These are phyloP conservation scores for Amphimallon solstitiale DNA, from an alignment of 2,888 invertebrate species.

Conservation along the genomic window DNA sequence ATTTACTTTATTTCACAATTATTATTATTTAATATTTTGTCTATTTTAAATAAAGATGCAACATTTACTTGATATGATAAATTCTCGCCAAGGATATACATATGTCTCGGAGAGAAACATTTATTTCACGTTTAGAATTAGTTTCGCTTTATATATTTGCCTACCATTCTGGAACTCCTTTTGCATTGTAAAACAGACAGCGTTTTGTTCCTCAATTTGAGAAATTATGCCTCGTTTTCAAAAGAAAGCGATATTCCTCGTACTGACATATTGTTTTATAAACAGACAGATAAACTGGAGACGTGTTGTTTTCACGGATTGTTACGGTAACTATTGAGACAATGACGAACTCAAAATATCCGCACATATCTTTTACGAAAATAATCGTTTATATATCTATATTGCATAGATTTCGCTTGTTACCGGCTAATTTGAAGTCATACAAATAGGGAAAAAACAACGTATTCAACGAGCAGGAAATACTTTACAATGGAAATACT, in stretches of 20 bases:
- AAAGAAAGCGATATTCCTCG: slow-evolving; percentile 24
- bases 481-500: neutral
- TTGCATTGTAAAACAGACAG: slow-evolving; percentile 3
- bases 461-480: neutral
- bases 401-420: slow-evolving; percentile 14
- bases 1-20: too few species aligned
- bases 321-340: slow-evolving; percentile 5
- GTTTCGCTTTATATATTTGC: neutral
- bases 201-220: slow-evolving; percentile 19
- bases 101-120: too few species aligned
- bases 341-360: slow-evolving; percentile 2
- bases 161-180: slow-evolving; percentile 2
- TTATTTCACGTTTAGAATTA: neutral
- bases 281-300: slow-evolving; percentile 23
- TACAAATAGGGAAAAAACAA: neutral
- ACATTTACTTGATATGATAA: too few species aligned
- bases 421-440: slow-evolving; percentile 30
- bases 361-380: neutral
- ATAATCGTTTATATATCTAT: neutral
- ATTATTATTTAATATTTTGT: too few species aligned
- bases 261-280: slow-evolving; percentile 24
- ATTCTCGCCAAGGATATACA: too few species aligned
- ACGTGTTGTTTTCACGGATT: slow-evolving; percentile 9
- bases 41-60: too few species aligned
- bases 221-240: slow-evolving; percentile 12